Conservation (phyloP, 2,113 vertebrate species). For the Mellivora capensis region DNA sequence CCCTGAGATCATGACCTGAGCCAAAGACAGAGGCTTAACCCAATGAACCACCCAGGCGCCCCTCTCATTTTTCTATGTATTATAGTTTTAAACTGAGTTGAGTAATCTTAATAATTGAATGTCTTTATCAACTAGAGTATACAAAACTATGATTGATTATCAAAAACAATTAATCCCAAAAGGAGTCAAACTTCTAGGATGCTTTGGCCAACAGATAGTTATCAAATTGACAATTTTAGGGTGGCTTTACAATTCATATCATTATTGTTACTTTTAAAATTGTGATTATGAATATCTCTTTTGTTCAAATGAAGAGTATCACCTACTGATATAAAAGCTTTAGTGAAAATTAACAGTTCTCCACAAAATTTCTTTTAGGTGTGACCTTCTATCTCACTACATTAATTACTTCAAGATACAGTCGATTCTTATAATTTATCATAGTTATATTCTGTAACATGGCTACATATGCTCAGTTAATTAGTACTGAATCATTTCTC, state of each 20-base stretch:
- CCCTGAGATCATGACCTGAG: no score
- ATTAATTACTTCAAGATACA: neutral
- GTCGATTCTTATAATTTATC: neutral
- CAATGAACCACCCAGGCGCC: no score
- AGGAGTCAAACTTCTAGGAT: neutral
- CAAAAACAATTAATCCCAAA: neutral
- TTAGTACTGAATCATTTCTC: neutral
- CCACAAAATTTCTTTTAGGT: neutral
- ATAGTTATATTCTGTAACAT: neutral
- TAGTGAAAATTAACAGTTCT: slow-evolving; percentile 23
- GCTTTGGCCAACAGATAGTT: neutral
- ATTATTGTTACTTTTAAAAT: neutral
- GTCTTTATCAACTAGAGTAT: neutral
- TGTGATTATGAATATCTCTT: neutral
- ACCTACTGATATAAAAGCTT: neutral
- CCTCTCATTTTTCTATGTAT: neutral
- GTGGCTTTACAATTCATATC: neutral
- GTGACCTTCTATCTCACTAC: neutral
- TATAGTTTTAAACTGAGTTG: neutral
- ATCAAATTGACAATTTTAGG: neutral
- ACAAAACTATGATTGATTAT: neutral
- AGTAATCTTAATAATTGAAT: neutral
- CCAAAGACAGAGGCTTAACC: no score
- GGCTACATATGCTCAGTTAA: neutral
- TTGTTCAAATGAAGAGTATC: neutral